A percentile compares a stretch with the other conserved stretches of the same genome.
Conservation (phyloP, 2,888 invertebrate genomes). For the Cerastoderma edule region DNA sequence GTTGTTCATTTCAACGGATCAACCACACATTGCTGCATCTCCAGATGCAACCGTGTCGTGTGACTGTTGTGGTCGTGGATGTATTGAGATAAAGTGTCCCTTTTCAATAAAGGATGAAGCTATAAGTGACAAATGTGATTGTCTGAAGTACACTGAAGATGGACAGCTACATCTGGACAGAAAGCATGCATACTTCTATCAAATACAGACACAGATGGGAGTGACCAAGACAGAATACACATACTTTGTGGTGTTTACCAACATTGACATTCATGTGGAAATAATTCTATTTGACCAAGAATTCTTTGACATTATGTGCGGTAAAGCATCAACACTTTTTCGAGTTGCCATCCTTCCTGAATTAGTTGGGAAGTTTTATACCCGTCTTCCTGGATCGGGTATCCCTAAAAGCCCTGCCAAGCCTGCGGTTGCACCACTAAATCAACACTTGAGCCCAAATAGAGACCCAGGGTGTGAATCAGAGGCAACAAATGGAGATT, state of each 20-base stretch:
- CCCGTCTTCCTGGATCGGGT: too few species aligned
- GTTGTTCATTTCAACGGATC: constrained; percentile 32
- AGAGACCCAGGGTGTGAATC: too few species aligned
- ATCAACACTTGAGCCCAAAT: too few species aligned
- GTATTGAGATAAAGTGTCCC: constrained; percentile 48
- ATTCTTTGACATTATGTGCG: constrained; percentile 9
- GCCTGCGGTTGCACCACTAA: too few species aligned
- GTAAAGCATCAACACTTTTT: constrained; percentile 1
- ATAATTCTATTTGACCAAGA: constrained; percentile 9
- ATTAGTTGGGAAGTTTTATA: constrained; percentile 25
- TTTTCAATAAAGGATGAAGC: constrained; percentile 11
- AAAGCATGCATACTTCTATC: constrained; percentile 40
- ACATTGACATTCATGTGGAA: constrained; percentile 29
- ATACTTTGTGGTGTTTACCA: constrained; percentile 53
- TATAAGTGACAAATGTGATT: constrained; percentile 21
- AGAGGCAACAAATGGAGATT: too few species aligned
- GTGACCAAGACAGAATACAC: constrained; percentile 26
- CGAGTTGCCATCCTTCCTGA: constrained; percentile 22
- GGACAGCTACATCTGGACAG: constrained; percentile 19
- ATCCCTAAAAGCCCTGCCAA: too few species aligned
- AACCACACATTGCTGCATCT: constrained; percentile 55
- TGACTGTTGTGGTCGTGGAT: constrained; percentile 50
- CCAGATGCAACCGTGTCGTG: constrained; percentile 51
- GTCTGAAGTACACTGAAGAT: constrained; percentile 17
- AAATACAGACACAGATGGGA: constrained; percentile 47